A percentile compares a stretch with the other conserved stretches of the same genome.
phyloP scores from a whole-genome alignment of 2,113 vertebrate genomes.

The Pardalotus punctatus region DNA sequence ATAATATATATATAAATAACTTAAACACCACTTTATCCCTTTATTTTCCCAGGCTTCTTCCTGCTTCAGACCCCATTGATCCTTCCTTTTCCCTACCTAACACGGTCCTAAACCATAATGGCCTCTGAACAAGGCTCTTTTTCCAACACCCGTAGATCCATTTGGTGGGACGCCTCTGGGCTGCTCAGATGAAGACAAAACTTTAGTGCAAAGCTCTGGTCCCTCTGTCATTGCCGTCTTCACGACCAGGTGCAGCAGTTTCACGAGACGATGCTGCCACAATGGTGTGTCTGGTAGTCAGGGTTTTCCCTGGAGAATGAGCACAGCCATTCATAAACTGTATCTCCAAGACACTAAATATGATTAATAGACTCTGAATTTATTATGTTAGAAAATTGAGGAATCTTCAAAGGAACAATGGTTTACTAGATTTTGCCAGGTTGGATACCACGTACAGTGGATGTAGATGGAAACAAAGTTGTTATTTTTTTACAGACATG shows the following conservation, averaged over 20 bases:
- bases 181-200: neutral
- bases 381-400: neutral
- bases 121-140: neutral
- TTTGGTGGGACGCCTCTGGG: too few relatives aligned
- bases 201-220: neutral
- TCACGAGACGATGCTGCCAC: neutral
- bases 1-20: neutral
- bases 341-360: neutral
- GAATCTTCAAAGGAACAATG: neutral
- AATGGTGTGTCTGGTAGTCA: neutral
- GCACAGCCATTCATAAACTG: rapidly evolving
- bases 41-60: neutral
- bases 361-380: neutral
- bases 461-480: neutral
- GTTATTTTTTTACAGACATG: neutral
- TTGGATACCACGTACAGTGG: neutral
- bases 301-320: neutral
- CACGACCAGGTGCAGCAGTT: neutral
- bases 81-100: neutral
- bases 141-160: neutral
- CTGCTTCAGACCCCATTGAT: neutral
- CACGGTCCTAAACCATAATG: neutral
- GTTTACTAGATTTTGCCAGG: too few relatives aligned
- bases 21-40: neutral
- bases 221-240: neutral